phyloP scores from a whole-genome alignment of 2,113 vertebrate species.

The Pyrgilauda ruficollis region DNA sequence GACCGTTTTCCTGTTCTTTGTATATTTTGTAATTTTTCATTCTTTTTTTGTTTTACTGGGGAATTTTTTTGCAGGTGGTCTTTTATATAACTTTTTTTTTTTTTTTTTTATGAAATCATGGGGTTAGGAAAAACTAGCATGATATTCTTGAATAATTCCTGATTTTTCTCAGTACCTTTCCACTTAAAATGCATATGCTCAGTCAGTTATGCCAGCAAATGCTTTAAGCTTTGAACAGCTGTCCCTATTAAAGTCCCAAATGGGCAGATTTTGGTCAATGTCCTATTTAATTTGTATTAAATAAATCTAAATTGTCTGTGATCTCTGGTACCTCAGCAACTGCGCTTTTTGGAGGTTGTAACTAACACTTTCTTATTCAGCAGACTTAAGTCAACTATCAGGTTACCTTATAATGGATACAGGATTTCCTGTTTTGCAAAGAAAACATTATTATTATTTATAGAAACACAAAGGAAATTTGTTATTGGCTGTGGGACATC shows the following conservation, averaged over 20 bases:
- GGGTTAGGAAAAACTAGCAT: background rate
- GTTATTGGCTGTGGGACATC: background rate
- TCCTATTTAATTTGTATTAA: background rate
- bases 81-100: background rate
- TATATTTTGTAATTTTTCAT: background rate
- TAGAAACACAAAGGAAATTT: slow-evolving; percentile 16
- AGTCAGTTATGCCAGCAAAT: background rate
- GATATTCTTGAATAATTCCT: slow-evolving; percentile 16
- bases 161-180: background rate
- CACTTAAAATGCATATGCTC: background rate
- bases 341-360: background rate
- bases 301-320: background rate
- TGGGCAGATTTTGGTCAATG: background rate
- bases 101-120: background rate
- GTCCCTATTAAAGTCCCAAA: background rate
- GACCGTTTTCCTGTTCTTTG: background rate
- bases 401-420: background rate
- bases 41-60: background rate
- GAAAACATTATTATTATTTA: slow-evolving; percentile 22
- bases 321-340: background rate
- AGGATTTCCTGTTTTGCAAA: slow-evolving; percentile 12
- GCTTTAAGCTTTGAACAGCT: background rate
- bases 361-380: background rate
- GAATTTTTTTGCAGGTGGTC: background rate
- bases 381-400: background rate